Conservation (phyloP, 1,140 invertebrate species). For the Orius insidiosus region DNA sequence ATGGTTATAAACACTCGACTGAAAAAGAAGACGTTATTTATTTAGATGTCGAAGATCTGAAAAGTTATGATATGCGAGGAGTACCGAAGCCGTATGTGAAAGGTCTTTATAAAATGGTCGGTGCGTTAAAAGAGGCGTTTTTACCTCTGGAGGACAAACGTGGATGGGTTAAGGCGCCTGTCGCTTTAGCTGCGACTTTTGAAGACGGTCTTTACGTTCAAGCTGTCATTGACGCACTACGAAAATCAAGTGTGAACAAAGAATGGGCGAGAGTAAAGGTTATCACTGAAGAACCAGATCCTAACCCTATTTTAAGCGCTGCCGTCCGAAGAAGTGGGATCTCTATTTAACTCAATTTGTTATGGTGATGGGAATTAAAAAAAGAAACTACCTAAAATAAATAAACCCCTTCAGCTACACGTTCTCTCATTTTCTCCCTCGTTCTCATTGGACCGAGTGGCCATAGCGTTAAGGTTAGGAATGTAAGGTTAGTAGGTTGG, state of each 20-base stretch:
- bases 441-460: too few relatives aligned
- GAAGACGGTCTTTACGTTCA: slow-evolving; percentile 92
- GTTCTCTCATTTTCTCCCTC: too few relatives aligned
- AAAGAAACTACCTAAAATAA: too few relatives aligned
- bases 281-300: slow-evolving; percentile 67
- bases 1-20: slow-evolving; percentile 37
- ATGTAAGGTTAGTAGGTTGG: too few relatives aligned
- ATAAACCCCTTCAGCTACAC: too few relatives aligned
- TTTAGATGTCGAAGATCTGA: slow-evolving; percentile 65
- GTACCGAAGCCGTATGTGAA: slow-evolving; percentile 75
- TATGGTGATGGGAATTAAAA: too few relatives aligned
- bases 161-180: slow-evolving; percentile 69
- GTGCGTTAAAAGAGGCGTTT: slow-evolving; percentile 78
- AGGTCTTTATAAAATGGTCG: slow-evolving; percentile 79
- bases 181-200: slow-evolving; percentile 75
- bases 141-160: slow-evolving; percentile 62
- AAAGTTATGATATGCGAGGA: slow-evolving; percentile 30
- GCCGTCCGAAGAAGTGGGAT: slow-evolving; percentile 62
- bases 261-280: slow-evolving; percentile 76
- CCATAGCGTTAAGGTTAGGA: too few relatives aligned
- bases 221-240: slow-evolving; percentile 79
- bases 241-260: slow-evolving; percentile 60
- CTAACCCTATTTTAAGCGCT: slow-evolving; percentile 63
- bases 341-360: slow-evolving; percentile 26
- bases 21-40: slow-evolving; percentile 59